Evolutionary conservation across 2,888 invertebrate genomes (phyloP), one percentile per base, ranked within the genome.

Genomic region (Corythucha ciliata): DNA sequence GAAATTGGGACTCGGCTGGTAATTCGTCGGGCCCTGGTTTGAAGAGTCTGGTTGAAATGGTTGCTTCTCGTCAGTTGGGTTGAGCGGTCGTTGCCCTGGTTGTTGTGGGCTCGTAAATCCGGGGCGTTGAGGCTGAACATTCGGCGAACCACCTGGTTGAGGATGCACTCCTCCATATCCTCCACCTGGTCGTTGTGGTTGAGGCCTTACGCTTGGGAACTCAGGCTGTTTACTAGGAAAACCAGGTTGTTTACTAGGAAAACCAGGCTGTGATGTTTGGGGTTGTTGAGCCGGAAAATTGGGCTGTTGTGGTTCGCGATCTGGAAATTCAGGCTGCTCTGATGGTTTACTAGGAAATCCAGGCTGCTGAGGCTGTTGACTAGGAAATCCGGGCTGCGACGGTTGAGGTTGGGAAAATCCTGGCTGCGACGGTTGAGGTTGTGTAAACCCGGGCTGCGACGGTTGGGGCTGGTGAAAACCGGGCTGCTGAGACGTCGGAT

Each of bases 301-400:
- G 40, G 21, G 18, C 16, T 33, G 24, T 48, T 41, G 49, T 39
- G 48, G 48, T 14, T 48, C 29, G 29, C 14, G 33, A 20, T 37
- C 37, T 10, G 37, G 20, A 33, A 29, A 22, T 24, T 33, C 47
- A 6, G 47, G 47, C 20, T 39, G 40, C 2, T 14, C 59, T 56
- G 50, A 70, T 69, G 1, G 69, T 67, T 1, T 70, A 56, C 52
- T 54, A 47, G 59, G 57, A 32, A 58, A 53, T 16, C 59, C 55
- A 40, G 62, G 59, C 47, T 70, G 53, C 36, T 45, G 18, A 16
- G 44, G 50, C 26, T 24, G 41, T 26, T 44, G 34, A 7, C n/a
- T n/a, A n/a, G 24, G 34, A 20, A 42, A 39, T 21, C 22, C 27
- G 16, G 51, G 50, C 16, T 34, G 33, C 14, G 22, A 34, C 14